Evolutionary conservation across 2,797 vertebrate species (phyloP).

Genomic region (Lacerta viridis): DNA sequence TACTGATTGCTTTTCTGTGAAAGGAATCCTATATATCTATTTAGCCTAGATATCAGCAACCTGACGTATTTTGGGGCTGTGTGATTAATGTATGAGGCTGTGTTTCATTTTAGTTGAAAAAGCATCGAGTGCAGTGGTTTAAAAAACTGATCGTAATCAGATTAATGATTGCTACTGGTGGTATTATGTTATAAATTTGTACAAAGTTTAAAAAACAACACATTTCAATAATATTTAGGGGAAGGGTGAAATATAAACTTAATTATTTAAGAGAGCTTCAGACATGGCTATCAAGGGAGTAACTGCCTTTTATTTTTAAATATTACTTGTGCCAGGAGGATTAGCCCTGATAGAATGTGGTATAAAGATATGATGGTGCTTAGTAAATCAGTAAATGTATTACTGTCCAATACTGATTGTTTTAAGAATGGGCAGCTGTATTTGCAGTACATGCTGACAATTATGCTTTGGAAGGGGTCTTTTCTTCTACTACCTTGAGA

Average conservation of each 20-base stretch:
- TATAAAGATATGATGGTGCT: neutral
- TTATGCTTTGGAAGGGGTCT: conserved; percentile 5
- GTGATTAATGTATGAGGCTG: conserved; percentile 42
- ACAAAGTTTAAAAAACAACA: neutral
- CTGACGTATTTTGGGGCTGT: conserved; percentile 15
- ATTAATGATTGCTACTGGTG: neutral
- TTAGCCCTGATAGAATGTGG: neutral
- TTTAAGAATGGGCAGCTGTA: neutral
- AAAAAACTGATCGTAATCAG: neutral
- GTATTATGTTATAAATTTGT: neutral
- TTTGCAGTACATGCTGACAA: neutral
- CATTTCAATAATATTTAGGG: conserved; percentile 4
- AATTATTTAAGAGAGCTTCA: neutral
- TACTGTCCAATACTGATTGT: neutral
- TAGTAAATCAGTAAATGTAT: conserved; percentile 5
- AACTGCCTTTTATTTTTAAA: neutral
- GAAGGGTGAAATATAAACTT: neutral
- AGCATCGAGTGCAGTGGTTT: no score
- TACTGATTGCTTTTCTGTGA: conserved; percentile 17
- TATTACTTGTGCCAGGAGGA: neutral
- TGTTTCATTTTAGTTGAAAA: neutral
- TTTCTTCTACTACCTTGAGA: conserved; percentile 16
- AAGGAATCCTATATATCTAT: neutral
- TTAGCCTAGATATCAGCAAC: neutral
- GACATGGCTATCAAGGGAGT: neutral